Conservation (phyloP, 2,888 invertebrate species). For the Hedya salicella region DNA sequence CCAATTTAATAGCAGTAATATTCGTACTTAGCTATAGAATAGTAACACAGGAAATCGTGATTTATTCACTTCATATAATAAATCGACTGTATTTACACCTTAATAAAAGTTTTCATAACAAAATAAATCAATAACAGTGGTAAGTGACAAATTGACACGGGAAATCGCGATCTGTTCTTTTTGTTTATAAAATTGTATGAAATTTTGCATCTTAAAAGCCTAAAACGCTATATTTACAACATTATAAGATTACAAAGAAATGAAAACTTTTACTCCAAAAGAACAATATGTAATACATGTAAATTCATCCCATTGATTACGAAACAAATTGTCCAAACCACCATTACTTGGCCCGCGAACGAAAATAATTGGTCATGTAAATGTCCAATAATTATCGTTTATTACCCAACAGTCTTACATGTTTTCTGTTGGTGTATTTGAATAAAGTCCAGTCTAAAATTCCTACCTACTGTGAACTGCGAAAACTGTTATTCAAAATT, state of each 20-base stretch:
- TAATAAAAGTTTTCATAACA: too few species aligned
- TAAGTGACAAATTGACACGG: too few species aligned
- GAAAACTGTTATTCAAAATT: not conserved
- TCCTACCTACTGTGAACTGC: not conserved
- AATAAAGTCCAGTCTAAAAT: not conserved
- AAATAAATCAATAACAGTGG: too few species aligned
- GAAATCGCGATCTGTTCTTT: not conserved
- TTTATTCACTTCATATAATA: not conserved
- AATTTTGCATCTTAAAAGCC: too few species aligned
- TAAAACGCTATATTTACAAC: too few species aligned
- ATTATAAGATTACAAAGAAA: too few species aligned
- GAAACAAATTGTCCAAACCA: conserved; percentile 15
- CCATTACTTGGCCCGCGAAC: conserved; percentile 8
- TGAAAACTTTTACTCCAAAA: not conserved
- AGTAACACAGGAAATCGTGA: not conserved
- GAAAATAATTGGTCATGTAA: conserved; percentile 12
- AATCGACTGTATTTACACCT: too few species aligned
- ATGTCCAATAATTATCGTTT: conserved; percentile 17
- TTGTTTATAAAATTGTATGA: not conserved
- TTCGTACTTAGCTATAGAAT: too few species aligned
- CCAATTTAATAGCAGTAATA: too few species aligned
- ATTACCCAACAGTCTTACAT: not conserved
- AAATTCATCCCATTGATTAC: conserved; percentile 14
- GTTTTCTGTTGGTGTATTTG: not conserved
- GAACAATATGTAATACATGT: not conserved